Conservation (phyloP, 1,140 invertebrate species). For the Diploscapter pachys region DNA sequence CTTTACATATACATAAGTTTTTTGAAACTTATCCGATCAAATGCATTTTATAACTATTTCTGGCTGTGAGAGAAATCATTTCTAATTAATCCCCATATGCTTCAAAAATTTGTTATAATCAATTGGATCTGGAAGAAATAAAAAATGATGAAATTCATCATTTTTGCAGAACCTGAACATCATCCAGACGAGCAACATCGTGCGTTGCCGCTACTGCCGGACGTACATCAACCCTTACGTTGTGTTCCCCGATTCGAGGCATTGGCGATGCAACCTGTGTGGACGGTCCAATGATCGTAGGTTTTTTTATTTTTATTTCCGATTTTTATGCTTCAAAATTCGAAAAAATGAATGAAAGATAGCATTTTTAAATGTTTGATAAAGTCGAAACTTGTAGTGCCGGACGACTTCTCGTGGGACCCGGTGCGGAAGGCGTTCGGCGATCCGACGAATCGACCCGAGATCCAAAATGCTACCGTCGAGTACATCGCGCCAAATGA, state of each 20-base stretch:
- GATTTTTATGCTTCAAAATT: neutral
- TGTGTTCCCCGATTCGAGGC: constrained; percentile 85
- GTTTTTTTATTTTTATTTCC: constrained; percentile 58
- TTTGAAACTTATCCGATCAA: too few relatives aligned
- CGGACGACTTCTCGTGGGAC: constrained; percentile 96
- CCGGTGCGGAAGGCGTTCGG: constrained; percentile 82
- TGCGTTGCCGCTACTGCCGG: constrained; percentile 88
- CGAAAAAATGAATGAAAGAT: neutral
- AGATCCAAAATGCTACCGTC: constrained; percentile 90
- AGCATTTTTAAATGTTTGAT: neutral
- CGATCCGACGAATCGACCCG: constrained; percentile 86
- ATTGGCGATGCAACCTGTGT: constrained; percentile 99
- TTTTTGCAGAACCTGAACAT: constrained; percentile 81
- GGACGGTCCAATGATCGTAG: constrained; percentile 91
- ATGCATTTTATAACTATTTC: too few relatives aligned
- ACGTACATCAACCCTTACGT: constrained; percentile 99
- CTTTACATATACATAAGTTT: too few relatives aligned
- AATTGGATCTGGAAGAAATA: too few relatives aligned
- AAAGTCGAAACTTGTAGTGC: constrained; percentile 68
- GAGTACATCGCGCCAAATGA: constrained; percentile 98
- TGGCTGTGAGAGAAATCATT: too few relatives aligned
- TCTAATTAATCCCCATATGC: too few relatives aligned
- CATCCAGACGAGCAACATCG: constrained; percentile 91
- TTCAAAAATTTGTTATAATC: too few relatives aligned
- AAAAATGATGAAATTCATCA: neutral